Evolutionary conservation across 2,113 vertebrate species (phyloP), one percentile per base, ranked within the genome.

Genomic region (Syngnathus typhle): DNA sequence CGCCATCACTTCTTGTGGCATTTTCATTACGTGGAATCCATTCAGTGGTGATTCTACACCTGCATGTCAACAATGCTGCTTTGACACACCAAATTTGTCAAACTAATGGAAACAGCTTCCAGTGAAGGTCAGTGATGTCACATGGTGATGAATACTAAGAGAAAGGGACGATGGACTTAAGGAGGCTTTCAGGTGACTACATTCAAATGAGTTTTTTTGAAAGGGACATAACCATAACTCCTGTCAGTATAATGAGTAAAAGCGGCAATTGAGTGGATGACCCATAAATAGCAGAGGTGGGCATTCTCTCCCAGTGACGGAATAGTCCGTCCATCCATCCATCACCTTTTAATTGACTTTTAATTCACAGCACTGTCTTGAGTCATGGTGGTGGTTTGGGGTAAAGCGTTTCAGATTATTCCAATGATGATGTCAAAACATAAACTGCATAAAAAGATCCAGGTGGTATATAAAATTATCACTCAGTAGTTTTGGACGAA

Each of bases 61-160:
- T 75, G 78, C 72, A 78, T 79, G 78, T 88, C 79, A 81, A 72
- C 82, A 76, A 83, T 78, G 80, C 68, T 66, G 69, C 67, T 52
- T 49, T 80, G 83, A 83, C 51, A 73, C 77, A 66, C 37, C 67
- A 82, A 74, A 85, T 89, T 87, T 90, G 77, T 90, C 88, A 90
- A 84, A 73, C 77, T 89, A 90, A 91, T 90, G 79, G 87, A 87
- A 87, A 79, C 68, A 64, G 79, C 23, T 77, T 81, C 80, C 68
- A 19, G 62, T 60, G 79, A 90, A 90, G 84, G 88, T 91, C 88
- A 90, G 75, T 38, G 47, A 77, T 86, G 82, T 85, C 81, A 83
- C 74, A 51, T 38, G 27, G 69, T 88, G 80, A 89, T 88, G 82
- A 90, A 89, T 84, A 82, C 59, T 59, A 37, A 77, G 73, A 71